Evolutionary conservation across 2,888 invertebrate species (phyloP), one percentile per base, ranked within the genome.

Genomic region (Drosophila prostipennis): DNA sequence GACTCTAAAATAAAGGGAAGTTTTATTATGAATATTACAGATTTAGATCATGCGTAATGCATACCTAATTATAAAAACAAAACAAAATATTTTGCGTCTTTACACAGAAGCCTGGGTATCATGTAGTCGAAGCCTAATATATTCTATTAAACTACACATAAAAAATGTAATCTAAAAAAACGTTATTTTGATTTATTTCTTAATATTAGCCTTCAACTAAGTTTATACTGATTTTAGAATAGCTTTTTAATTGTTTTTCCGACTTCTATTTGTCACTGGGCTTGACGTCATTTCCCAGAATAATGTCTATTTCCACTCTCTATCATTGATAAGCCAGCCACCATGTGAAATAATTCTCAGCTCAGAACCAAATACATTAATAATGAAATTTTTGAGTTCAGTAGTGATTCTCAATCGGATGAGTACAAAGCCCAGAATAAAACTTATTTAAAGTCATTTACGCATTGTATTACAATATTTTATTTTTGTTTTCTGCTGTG

Each of bases 251-350:
- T 68, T 29, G 19, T 34, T 39, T 65, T 65, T 55, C 36, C 34
- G 68, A 46, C 55, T 55, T 54, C 10, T 69, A 68, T 48, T 67
- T 67, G 55, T 68, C 69, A 55, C 46, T 67, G 39, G 40, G 39
- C 32, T 40, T 69, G 65, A 67, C 68, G 69, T 67, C 69, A 55
- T 68, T 65, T 36, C 53, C 52, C 14, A 23, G 14, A 65, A 52
- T 29, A 43, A 65, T n/a, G 23, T 11, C 42, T 49, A 26, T 49
- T 48, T 42, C 64, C 34, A n/a, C 40, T 64, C 37, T 34, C 54
- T 23, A 53, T 16, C 14, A 54, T 32, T 67, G 65, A 65, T 65
- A 65, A 65, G 65, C 29, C 29, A 34, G 11, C 32, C 29, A 34
- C 37, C 19, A 53, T 16, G 34, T 67, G 34, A 68, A 68, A 65